Conservation (phyloP, 2,888 invertebrate species). For the Dioctria linearis region DNA sequence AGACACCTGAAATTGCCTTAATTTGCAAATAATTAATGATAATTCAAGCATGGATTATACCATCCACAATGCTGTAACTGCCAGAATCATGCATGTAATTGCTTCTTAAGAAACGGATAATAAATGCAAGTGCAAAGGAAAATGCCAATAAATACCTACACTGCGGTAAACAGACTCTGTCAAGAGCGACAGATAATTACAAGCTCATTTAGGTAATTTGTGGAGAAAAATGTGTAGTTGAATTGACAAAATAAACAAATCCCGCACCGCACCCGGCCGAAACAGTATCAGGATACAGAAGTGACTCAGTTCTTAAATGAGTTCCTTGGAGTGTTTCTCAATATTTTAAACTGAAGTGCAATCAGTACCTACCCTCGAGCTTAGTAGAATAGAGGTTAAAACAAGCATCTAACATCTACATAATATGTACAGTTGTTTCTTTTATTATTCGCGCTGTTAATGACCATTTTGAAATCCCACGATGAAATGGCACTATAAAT, state of each 20-base stretch:
- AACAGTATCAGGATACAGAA: background rate
- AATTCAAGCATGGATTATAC: background rate
- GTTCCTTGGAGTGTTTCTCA: constrained; percentile 1
- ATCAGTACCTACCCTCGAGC: background rate
- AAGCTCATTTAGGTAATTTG: constrained; percentile 6
- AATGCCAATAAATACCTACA: background rate
- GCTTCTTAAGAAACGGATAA: background rate
- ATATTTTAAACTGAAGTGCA: background rate
- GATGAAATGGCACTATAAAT: constrained; percentile 3
- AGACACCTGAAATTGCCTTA: background rate
- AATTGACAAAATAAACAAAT: background rate
- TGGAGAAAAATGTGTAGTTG: background rate
- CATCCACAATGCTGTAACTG: background rate
- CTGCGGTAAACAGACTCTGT: background rate
- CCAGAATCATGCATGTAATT: background rate
- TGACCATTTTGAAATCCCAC: constrained; percentile 16
- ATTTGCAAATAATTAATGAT: constrained; percentile 21
- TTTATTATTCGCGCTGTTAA: background rate
- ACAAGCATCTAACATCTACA: background rate
- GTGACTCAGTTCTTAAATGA: background rate
- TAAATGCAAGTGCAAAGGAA: background rate
- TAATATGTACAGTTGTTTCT: background rate
- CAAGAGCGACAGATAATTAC: constrained; percentile 21
- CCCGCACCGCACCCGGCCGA: background rate
- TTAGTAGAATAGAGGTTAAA: background rate